Evolutionary conservation across 2,113 vertebrate genomes (phyloP).

Genomic region (Siniperca chuatsi): DNA sequence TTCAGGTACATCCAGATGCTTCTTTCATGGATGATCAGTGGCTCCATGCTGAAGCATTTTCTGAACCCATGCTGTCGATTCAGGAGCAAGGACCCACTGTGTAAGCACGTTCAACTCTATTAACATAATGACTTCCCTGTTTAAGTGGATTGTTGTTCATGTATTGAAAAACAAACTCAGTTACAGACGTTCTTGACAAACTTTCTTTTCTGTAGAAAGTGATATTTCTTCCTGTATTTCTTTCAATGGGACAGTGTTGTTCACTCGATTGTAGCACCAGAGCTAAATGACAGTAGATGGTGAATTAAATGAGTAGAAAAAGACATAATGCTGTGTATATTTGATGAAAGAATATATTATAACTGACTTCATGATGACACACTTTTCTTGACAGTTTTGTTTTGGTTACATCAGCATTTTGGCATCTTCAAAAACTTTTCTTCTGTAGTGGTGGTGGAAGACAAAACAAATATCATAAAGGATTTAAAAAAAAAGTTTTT

Average conservation of each 20-base stretch:
- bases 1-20: slow-evolving; percentile 44
- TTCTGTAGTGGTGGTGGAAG: slow-evolving; percentile 10
- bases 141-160: slow-evolving; percentile 79
- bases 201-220: slow-evolving; percentile 64
- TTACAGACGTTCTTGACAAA: slow-evolving; percentile 76
- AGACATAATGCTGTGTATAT: not conserved
- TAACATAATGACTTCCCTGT: slow-evolving; percentile 81
- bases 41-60: slow-evolving; percentile 43
- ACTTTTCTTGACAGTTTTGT: slow-evolving; percentile 46
- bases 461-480: slow-evolving; percentile 10
- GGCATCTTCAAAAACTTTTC: slow-evolving; percentile 32
- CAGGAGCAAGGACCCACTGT: slow-evolving; percentile 67
- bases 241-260: slow-evolving; percentile 30
- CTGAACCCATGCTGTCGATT: slow-evolving; percentile 48
- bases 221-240: slow-evolving; percentile 44
- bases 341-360: slow-evolving; percentile 1
- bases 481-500: slow-evolving; percentile 2
- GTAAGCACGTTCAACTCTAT: slow-evolving; percentile 70
- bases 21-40: slow-evolving; percentile 39
- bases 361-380: slow-evolving; percentile 2
- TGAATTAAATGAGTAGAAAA: slow-evolving; percentile 5
- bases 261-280: slow-evolving; percentile 54
- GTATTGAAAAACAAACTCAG: slow-evolving; percentile 78
- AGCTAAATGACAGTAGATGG: slow-evolving; percentile 22
- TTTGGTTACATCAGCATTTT: slow-evolving; percentile 78